These are phyloP conservation scores for Pemphigus obesinymphae DNA, from an alignment of 1,140 invertebrate species.

Conservation along the genomic window DNA sequence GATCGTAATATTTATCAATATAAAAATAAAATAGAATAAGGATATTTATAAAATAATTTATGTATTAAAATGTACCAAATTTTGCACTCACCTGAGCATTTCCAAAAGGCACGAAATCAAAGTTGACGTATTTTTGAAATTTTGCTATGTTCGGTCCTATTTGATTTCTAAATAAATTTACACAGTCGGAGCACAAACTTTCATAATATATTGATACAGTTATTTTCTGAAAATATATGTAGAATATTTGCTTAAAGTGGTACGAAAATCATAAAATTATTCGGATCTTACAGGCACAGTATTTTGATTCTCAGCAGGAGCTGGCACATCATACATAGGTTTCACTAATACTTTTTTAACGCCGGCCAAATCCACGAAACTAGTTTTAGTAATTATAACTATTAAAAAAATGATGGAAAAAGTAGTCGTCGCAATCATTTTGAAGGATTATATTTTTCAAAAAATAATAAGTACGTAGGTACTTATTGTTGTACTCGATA, in stretches of 20 bases:
- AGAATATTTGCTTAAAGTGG: neutral
- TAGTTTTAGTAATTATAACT: neutral
- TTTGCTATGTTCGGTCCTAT: neutral
- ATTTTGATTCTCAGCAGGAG: neutral
- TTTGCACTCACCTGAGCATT: neutral
- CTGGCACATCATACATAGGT: neutral
- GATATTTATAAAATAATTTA: neutral
- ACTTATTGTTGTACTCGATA: neutral
- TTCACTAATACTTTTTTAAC: neutral
- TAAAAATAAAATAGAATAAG: neutral
- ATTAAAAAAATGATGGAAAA: neutral
- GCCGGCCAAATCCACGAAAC: neutral
- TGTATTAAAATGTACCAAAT: neutral
- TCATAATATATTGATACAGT: constrained; percentile 3
- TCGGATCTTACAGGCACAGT: neutral
- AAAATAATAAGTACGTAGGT: too few relatives aligned
- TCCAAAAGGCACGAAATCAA: constrained; percentile 23
- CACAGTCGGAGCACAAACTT: neutral
- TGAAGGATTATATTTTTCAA: too few relatives aligned
- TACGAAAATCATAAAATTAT: neutral
- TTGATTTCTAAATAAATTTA: neutral
- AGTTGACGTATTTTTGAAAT: constrained; percentile 24
- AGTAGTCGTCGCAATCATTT: neutral
- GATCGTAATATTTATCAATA: neutral
- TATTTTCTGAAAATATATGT: neutral